Percentiles rank a stretch among this genome's conserved stretches.
These are phyloP conservation scores for Xenus cinereus DNA, from an alignment of 2,113 vertebrate species.

Conservation along the genomic window DNA sequence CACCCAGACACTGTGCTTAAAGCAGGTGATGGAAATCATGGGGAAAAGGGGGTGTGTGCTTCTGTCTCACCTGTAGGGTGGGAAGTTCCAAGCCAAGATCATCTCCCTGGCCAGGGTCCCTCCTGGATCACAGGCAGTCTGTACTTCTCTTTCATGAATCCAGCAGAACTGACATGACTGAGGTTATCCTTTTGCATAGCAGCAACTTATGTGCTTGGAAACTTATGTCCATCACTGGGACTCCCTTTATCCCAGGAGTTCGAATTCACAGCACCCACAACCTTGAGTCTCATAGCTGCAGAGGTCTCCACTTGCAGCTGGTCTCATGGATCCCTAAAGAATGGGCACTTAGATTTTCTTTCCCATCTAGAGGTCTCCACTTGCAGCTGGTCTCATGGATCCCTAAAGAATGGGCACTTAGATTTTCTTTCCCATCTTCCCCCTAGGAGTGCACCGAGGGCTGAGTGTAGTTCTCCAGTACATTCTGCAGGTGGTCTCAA, in stretches of 20 bases:
- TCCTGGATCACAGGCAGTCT: neutral
- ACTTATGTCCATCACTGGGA: neutral
- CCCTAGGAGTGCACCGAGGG: neutral
- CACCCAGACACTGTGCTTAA: neutral
- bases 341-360: neutral
- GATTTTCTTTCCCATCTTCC: neutral
- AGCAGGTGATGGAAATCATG: neutral
- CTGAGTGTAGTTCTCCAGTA: neutral
- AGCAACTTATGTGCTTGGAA: neutral
- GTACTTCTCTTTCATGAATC: neutral
- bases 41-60: neutral
- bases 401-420: neutral
- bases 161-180: neutral
- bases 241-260: neutral
- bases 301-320: neutral
- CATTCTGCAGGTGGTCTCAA: neutral
- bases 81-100: neutral
- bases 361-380: neutral
- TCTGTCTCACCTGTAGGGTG: neutral
- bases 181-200: neutral
- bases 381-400: neutral
- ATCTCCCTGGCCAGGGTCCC: neutral
- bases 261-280: neutral
- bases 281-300: neutral
- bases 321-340: neutral